Base-by-base conservation (phyloP, 1,140 invertebrate genomes). In the Drosophila melanica region DNA sequence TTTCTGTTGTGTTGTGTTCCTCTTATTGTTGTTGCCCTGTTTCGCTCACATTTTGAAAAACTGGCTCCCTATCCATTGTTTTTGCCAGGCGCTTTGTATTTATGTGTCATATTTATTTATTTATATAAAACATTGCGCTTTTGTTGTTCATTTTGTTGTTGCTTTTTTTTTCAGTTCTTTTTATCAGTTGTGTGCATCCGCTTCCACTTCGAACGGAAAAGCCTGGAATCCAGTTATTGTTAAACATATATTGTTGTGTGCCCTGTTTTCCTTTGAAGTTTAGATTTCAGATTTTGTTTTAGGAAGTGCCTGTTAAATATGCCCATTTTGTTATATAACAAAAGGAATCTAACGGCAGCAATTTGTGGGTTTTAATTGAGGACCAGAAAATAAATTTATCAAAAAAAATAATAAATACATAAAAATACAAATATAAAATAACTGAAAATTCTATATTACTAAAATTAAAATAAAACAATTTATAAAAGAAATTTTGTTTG, bases 71-170 rank as follows among this genome's bases (percentile, higher is more conserved):
- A 11, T 35, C 30, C 33, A 54, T 55, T 69, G 54, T 53, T 71
- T 67, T 42, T n/a, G 39, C 37, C 47, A 54, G 47, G 44, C 47
- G 67, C 81, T 67, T 60, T 73, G 79, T 76, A 76, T 86, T 87
- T 87, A 77, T 87, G 84, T 89, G 75, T 87, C 82, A 87, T 87
- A 89, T 87, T 87, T 89, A 86, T 86, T 75, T 70, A 70, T 75
- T 86, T 79, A 81, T 76, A 82, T 86, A 87, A 86, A 66, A 64
- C 79, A 76, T 76, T 87, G 75, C 75, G 81, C 68, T 84, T 70
- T 84, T 87, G 69, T 81, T 75, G 69, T 55, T 33, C n/a, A n/a
- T 27, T 27, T 27, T 6, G 6, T 27, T 57, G 27, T 23, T 51
- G 51, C 42, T 42, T 35, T 30, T 64, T 30, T 62, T 41, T 60